Evolutionary conservation across 2,888 invertebrate genomes (phyloP), one percentile per base, ranked within the genome.

Genomic region (Sarcophaga variegata): DNA sequence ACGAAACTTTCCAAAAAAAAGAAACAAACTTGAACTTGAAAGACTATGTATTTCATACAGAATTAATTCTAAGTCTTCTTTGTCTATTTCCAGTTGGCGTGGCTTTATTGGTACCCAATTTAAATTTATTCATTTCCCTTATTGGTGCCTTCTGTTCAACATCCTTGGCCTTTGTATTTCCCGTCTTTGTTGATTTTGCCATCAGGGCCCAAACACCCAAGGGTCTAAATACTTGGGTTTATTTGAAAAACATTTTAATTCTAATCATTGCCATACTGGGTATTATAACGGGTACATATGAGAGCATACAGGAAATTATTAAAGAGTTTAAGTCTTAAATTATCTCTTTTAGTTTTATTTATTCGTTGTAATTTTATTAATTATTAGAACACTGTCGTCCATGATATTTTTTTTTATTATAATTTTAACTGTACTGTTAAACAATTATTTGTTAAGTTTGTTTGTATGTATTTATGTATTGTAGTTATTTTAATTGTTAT

Each of bases 101-200:
- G 88, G 98, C 98, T 0, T 96, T 97, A 92, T 95, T 96, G 0
- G 97, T 99, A 86, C 98, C 98, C 0, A 95, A 97, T 90, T 94
- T 99, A 83, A 96, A 96, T 17, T 94, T 97, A 4, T 97, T 98
- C 93, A 98, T 99, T 89, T 98, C 98, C 0, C 93, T 99, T 83
- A 97, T 99, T 59, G 99, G 99, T 4, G 97, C 98, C 0, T 95
- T 98, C 0, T 97, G 98, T 92, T 97, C 97, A 90, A 97, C 98
- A 6, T 96, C 97, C 0, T 94, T 99, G 87, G 98, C 98, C 0
- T 95, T 99, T 54, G 94, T 98, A 37, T 97, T 98, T 90, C 98
- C 98, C 0, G 97, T 98, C 0, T 94, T 98, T 76, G 95, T 98
- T 87, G 97, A 98, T 90, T 94, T 98, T 88, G 96, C 97, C 5